Evolutionary conservation across 2,113 vertebrate species (phyloP).

Genomic region (Butorides virescens): DNA sequence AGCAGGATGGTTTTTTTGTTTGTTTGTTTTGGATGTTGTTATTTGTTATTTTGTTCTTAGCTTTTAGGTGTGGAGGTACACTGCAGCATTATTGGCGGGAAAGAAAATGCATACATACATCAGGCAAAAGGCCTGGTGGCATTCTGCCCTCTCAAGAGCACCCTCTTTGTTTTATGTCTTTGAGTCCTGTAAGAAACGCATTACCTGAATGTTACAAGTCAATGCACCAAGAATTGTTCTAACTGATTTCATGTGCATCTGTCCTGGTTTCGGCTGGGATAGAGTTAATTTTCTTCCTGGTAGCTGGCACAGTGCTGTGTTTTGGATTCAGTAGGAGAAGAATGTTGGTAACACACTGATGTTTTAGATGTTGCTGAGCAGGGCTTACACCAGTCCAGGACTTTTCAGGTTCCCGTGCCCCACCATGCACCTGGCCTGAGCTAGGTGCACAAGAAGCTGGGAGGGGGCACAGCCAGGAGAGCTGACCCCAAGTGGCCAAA

Average conservation of each 20-base stretch:
- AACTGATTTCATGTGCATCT: background rate
- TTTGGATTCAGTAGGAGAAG: no score
- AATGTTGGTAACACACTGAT: no score
- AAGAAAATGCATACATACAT: background rate
- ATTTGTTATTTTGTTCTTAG: background rate
- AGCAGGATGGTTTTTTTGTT: background rate
- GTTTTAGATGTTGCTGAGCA: no score
- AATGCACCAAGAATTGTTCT: background rate
- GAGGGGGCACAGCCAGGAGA: no score
- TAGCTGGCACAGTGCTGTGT: no score
- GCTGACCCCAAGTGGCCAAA: no score
- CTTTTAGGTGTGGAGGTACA: background rate
- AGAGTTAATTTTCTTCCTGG: no score
- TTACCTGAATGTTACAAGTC: background rate
- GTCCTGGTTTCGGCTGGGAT: no score
- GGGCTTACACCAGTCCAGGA: no score
- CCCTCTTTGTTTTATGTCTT: background rate
- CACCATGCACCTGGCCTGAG: no score
- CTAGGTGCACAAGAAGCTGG: no score
- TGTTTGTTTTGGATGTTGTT: background rate
- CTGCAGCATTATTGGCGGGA: background rate
- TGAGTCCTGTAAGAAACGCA: background rate
- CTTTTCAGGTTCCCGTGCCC: no score
- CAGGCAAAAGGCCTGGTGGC: background rate
- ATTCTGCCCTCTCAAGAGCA: background rate